A percentile compares a stretch with the other conserved stretches of the same genome.
Evolutionary conservation across 2,888 invertebrate species (phyloP).

Genomic region (Napeogenes sylphis): DNA sequence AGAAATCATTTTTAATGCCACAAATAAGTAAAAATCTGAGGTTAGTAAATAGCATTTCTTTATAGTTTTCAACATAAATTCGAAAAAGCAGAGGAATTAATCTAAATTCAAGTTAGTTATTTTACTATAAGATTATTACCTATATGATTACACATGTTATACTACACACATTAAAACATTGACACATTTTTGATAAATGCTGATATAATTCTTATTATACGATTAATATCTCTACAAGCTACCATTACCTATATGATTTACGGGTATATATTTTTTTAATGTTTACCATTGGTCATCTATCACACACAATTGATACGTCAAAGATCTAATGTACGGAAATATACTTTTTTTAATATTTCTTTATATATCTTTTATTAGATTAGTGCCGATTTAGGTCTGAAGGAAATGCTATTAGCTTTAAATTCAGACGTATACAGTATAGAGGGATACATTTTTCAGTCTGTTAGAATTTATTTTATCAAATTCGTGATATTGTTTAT

Average conservation of each 20-base stretch:
- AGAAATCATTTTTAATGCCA: background rate
- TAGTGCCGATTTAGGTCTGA: constrained; percentile 15
- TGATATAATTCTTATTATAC: background rate
- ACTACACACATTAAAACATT: constrained; percentile 3
- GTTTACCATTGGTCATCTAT: constrained; percentile 66
- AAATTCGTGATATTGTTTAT: constrained; percentile 26
- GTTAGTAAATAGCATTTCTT: background rate
- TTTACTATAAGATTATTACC: background rate
- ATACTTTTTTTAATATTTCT: constrained; percentile 9
- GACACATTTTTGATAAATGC: constrained; percentile 4
- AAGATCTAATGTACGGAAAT: constrained; percentile 32
- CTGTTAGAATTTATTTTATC: constrained; percentile 36
- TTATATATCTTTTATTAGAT: constrained; percentile 32
- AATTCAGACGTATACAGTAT: constrained; percentile 53
- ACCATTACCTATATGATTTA: constrained; percentile 5
- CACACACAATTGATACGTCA: constrained; percentile 69
- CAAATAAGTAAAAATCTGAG: background rate
- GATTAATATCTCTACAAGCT: background rate
- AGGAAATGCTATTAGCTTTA: constrained; percentile 18
- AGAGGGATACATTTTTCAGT: constrained; percentile 52
- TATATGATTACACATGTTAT: constrained; percentile 1
- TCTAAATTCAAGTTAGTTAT: background rate
- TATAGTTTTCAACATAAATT: background rate
- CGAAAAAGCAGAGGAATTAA: background rate
- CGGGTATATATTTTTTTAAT: constrained; percentile 20